Evolutionary conservation across 2,888 invertebrate genomes (phyloP).

Genomic region (Eugnorisma glareosa): DNA sequence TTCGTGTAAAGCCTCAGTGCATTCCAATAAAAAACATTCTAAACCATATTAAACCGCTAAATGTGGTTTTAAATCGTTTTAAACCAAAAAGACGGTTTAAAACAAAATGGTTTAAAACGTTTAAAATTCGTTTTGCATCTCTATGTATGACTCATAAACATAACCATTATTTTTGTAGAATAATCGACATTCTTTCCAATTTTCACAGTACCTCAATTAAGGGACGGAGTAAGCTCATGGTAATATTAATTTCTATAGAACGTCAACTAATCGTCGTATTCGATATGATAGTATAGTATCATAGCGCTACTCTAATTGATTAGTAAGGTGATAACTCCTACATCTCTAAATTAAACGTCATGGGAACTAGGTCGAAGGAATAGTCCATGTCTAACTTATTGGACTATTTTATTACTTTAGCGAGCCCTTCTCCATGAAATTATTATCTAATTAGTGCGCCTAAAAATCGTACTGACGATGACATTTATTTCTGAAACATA

Average conservation of each 20-base stretch:
- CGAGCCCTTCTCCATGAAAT: constrained; percentile 69
- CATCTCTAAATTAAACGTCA: constrained; percentile 78
- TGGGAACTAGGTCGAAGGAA: constrained; percentile 87
- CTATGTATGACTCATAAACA: too few species aligned
- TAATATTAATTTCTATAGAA: not conserved
- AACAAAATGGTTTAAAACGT: too few species aligned
- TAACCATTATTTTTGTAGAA: not conserved
- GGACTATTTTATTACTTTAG: constrained; percentile 74
- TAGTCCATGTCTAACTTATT: constrained; percentile 78
- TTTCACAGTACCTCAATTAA: not conserved
- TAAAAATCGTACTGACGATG: constrained; percentile 74
- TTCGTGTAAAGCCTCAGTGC: too few species aligned
- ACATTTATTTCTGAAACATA: constrained; percentile 73
- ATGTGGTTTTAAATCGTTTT: too few species aligned
- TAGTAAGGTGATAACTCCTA: constrained; percentile 56
- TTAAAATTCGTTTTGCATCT: too few species aligned
- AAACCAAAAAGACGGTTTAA: too few species aligned
- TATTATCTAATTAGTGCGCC: constrained; percentile 66
- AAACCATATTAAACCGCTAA: too few species aligned
- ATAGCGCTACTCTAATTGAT: constrained; percentile 44
- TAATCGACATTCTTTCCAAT: not conserved
- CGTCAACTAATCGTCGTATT: not conserved
- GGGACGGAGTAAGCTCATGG: not conserved
- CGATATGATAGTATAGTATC: constrained; percentile 23
- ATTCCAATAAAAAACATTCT: too few species aligned